Percentiles rank a stretch among this genome's conserved stretches.
phyloP scores from a whole-genome alignment of 2,113 vertebrate genomes.

The Gymnarchus niloticus region DNA sequence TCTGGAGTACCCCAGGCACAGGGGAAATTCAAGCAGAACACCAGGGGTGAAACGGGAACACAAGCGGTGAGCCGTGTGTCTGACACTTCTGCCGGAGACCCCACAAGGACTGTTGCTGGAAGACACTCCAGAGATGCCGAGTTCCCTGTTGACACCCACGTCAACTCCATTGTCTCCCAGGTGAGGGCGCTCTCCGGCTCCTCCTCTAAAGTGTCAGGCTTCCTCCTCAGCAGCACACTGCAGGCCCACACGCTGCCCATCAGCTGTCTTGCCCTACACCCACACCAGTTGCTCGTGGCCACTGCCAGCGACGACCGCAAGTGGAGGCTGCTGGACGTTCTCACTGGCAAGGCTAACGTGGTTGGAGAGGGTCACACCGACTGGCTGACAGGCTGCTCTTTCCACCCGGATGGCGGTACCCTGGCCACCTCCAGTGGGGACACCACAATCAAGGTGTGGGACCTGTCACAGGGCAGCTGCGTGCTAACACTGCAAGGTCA shows the following conservation, averaged over 20 bases:
- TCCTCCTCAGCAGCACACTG: constrained; percentile 50
- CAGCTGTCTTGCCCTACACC: constrained; percentile 62
- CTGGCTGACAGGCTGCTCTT: constrained; percentile 71
- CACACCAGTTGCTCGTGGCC: constrained; percentile 52
- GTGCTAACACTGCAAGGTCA: constrained; percentile 65
- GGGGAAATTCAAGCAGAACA: constrained; percentile 19
- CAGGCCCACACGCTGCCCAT: constrained; percentile 65
- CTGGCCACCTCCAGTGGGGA: constrained; percentile 67
- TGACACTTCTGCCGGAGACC: constrained; percentile 21
- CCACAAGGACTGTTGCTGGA: constrained; percentile 31
- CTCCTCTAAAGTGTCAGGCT: constrained; percentile 44
- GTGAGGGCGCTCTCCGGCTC: constrained; percentile 38
- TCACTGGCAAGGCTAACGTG: constrained; percentile 57
- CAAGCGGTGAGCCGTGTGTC: constrained; percentile 19
- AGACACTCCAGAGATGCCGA: constrained; percentile 56
- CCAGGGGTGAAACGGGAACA: constrained; percentile 48
- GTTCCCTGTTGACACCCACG: constrained; percentile 53
- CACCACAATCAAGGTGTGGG: constrained; percentile 61
- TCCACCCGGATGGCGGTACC: constrained; percentile 64
- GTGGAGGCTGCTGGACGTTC: constrained; percentile 68
- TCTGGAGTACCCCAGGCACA: constrained; percentile 1
- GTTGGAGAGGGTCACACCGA: constrained; percentile 65
- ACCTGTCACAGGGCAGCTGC: constrained; percentile 53
- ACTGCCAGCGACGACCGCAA: constrained; percentile 61
- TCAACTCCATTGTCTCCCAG: constrained; percentile 34